These are phyloP conservation scores for Panurus biarmicus DNA, from an alignment of 2,113 vertebrate genomes.

Conservation along the genomic window DNA sequence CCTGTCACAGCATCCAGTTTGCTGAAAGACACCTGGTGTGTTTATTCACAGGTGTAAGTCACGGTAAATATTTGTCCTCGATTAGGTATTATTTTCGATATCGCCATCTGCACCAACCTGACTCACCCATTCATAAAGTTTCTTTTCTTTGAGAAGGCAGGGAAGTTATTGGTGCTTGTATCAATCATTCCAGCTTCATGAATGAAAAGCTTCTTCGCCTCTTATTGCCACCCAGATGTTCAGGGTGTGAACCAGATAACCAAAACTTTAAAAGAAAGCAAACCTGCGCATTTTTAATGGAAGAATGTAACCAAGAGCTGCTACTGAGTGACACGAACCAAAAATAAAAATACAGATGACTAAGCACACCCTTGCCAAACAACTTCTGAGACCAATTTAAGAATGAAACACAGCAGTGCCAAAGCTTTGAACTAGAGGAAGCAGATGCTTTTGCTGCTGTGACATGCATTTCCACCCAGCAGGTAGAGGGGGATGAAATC, in stretches of 20 bases:
- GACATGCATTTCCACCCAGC: conserved; percentile 64
- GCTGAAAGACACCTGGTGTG: not conserved
- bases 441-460: conserved; percentile 60
- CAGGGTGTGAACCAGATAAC: not conserved
- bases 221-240: not conserved
- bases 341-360: conserved; percentile 58
- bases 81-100: not conserved
- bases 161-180: not conserved
- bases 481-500: conserved; percentile 53
- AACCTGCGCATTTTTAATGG: not conserved
- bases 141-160: not conserved
- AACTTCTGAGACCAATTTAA: conserved; percentile 62
- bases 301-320: not conserved
- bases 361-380: conserved; percentile 45
- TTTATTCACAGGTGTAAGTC: not conserved
- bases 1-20: not conserved
- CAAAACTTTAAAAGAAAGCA: not conserved
- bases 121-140: conserved; percentile 32
- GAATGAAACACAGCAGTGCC: conserved; percentile 39
- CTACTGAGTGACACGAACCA: not conserved
- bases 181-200: not conserved
- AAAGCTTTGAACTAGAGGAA: conserved; percentile 67
- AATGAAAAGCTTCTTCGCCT: not conserved
- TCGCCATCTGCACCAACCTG: not conserved
- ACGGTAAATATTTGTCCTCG: conserved; percentile 1